Conservation (phyloP, 1,140 invertebrate species). For the Liolophura sinensis region DNA sequence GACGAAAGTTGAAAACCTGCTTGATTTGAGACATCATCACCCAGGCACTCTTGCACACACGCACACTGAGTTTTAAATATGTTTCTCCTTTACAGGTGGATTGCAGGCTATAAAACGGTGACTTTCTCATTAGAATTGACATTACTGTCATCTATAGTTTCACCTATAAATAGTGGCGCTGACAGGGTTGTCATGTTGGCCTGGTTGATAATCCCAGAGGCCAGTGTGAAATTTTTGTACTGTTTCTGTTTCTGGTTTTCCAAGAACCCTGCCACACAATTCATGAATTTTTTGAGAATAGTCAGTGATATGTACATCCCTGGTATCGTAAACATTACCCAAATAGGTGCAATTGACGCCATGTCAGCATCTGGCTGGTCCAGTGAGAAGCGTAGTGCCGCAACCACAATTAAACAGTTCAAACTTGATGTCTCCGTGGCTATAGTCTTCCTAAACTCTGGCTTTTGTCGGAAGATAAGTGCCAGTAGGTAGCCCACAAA, state of each 20-base stretch:
- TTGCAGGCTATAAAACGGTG: constrained; percentile 14
- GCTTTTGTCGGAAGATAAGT: constrained; percentile 40
- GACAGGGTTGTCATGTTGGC: constrained; percentile 50
- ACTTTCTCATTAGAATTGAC: constrained; percentile 27
- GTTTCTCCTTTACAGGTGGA: too few relatives aligned
- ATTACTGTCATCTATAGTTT: constrained; percentile 40
- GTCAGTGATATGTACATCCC: constrained; percentile 45
- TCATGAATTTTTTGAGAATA: constrained; percentile 33
- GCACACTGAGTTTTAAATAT: too few relatives aligned
- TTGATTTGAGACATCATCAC: too few relatives aligned
- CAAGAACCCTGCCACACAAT: constrained; percentile 28
- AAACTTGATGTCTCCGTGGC: constrained; percentile 48
- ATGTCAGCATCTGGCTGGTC: constrained; percentile 42
- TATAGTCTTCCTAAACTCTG: constrained; percentile 40
- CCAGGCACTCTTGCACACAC: too few relatives aligned
- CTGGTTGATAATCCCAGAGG: constrained; percentile 46
- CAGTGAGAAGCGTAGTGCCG: constrained; percentile 47
- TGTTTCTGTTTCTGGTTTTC: constrained; percentile 39
- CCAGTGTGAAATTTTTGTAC: constrained; percentile 44
- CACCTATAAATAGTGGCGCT: constrained; percentile 47
- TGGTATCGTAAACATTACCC: constrained; percentile 52
- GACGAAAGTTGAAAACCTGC: too few relatives aligned
- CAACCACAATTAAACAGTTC: constrained; percentile 48
- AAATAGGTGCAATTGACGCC: constrained; percentile 47
- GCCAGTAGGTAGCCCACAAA: constrained; percentile 34